A percentile compares a stretch with the other conserved stretches of the same genome.
phyloP scores from a whole-genome alignment of 1,140 invertebrate species.

The Triops cancriformis region DNA sequence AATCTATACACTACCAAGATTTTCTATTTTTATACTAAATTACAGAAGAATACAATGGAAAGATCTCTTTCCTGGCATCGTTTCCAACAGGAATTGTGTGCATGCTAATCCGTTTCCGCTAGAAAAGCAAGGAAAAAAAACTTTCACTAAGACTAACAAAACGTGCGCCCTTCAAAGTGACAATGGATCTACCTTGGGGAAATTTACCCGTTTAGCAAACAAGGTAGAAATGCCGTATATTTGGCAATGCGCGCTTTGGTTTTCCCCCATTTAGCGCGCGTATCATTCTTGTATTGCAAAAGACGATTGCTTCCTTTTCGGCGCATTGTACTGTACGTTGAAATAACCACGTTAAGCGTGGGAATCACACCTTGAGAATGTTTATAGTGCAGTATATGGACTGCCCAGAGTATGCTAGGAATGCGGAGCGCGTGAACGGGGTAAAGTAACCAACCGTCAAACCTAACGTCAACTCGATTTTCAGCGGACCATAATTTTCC shows the following conservation, averaged over 20 bases:
- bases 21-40: no score
- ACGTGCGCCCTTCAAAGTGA: background rate
- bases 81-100: background rate
- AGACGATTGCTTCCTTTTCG: background rate
- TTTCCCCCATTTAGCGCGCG: no score
- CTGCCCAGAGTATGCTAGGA: background rate
- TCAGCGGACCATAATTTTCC: background rate
- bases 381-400: background rate
- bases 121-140: background rate
- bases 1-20: no score
- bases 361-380: background rate
- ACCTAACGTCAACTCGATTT: background rate
- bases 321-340: background rate
- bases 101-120: background rate
- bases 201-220: background rate
- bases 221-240: background rate
- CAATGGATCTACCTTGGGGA: background rate
- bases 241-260: no score
- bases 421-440: slow-evolving; percentile 2
- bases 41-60: no score
- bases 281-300: no score
- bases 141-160: background rate
- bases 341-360: background rate
- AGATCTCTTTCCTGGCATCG: no score
- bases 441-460: background rate